A percentile compares a stretch with the other conserved stretches of the same genome.
phyloP scores from a whole-genome alignment of 2,888 invertebrate species.

The Aleiodes testaceus region DNA sequence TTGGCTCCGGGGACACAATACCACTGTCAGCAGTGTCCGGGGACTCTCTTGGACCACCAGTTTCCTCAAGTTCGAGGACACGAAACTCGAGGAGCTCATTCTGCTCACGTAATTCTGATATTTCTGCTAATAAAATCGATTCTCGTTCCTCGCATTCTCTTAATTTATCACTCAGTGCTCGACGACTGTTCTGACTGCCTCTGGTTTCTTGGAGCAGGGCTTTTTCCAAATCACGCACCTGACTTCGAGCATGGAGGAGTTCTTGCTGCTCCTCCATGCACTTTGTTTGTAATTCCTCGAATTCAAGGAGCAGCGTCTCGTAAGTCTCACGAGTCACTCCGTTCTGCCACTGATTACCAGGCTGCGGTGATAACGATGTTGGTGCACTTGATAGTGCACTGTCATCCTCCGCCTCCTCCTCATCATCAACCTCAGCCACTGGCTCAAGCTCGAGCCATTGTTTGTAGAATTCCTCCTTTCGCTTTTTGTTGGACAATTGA shows the following conservation, averaged over 20 bases:
- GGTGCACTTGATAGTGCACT: slow-evolving; percentile 82
- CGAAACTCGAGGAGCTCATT: slow-evolving; percentile 87
- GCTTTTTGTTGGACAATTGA: slow-evolving; percentile 64
- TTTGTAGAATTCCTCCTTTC: slow-evolving; percentile 67
- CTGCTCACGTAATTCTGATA: slow-evolving; percentile 84
- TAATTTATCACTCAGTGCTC: slow-evolving; percentile 70
- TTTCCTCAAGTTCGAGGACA: slow-evolving; percentile 83
- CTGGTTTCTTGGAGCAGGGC: slow-evolving; percentile 70
- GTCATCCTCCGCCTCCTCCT: slow-evolving; percentile 76
- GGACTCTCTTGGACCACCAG: slow-evolving; percentile 57
- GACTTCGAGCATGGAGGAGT: slow-evolving; percentile 73
- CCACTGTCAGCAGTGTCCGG: slow-evolving; percentile 63
- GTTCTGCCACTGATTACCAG: slow-evolving; percentile 65
- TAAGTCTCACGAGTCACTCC: slow-evolving; percentile 64
- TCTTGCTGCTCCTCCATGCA: slow-evolving; percentile 71
- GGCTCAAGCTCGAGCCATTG: slow-evolving; percentile 68
- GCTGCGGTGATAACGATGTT: slow-evolving; percentile 82
- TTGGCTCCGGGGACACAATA: slow-evolving; percentile 75
- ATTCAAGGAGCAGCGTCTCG: slow-evolving; percentile 69
- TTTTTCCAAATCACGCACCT: slow-evolving; percentile 74
- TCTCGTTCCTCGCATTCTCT: slow-evolving; percentile 74
- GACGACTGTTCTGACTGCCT: slow-evolving; percentile 66
- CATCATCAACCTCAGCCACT: slow-evolving; percentile 68
- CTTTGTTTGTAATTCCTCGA: slow-evolving; percentile 63
- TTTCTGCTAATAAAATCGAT: slow-evolving; percentile 78